Percentiles rank a stretch among this genome's conserved stretches.
Conservation (phyloP, 2,888 invertebrate species). For the Eledone cirrhosa region DNA sequence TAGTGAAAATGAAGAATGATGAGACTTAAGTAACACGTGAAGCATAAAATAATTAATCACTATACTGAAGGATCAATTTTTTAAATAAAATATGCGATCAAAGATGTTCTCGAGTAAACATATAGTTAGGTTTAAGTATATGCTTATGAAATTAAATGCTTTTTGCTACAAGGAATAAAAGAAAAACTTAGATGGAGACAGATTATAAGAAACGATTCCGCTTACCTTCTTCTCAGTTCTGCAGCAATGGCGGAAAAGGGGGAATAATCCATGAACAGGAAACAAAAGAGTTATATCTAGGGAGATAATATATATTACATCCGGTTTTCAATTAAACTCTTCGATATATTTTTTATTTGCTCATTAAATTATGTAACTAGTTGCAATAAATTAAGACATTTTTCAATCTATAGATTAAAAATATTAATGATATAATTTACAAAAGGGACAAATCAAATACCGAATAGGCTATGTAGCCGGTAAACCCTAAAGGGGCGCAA, state of each 20-base stretch:
- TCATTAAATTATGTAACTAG: too few relatives aligned
- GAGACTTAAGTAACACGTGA: too few relatives aligned
- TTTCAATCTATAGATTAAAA: too few relatives aligned
- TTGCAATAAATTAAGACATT: too few relatives aligned
- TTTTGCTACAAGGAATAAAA: background rate
- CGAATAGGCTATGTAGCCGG: too few relatives aligned
- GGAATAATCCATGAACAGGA: background rate
- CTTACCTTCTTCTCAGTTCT: constrained; percentile 16
- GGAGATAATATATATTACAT: background rate
- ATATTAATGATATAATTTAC: too few relatives aligned
- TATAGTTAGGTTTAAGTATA: background rate
- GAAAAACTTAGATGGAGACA: background rate
- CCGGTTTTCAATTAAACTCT: too few relatives aligned
- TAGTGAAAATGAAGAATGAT: too few relatives aligned
- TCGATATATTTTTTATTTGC: too few relatives aligned
- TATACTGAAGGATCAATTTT: background rate
- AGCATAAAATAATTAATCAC: too few relatives aligned
- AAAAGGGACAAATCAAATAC: too few relatives aligned
- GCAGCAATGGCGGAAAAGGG: constrained; percentile 22
- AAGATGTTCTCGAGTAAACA: background rate
- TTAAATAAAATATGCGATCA: background rate
- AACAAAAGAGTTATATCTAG: background rate
- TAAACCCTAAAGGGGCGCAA: too few relatives aligned
- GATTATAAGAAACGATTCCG: background rate
- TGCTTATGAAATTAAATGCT: background rate